A percentile compares a stretch with the other conserved stretches of the same genome.
phyloP scores from a whole-genome alignment of 2,113 vertebrate species.

The Siniperca knerii region DNA sequence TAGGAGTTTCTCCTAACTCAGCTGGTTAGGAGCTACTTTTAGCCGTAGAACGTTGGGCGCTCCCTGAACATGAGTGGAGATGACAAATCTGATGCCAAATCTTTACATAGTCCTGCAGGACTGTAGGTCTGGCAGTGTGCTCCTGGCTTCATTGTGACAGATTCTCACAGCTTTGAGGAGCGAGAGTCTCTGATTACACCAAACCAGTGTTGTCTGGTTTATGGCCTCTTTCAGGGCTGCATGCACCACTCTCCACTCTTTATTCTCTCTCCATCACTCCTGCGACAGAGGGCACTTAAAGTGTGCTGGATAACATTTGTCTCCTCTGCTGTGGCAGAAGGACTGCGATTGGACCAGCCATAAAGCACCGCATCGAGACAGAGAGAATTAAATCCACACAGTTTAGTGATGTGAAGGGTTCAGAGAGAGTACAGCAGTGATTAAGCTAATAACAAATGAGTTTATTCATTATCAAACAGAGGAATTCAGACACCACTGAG shows the following conservation, averaged over 20 bases:
- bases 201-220: not conserved
- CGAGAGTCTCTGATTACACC: not conserved
- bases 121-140: no score
- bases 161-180: not conserved
- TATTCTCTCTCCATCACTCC: not conserved
- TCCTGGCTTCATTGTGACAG: not conserved
- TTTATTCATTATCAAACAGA: no score
- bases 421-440: not conserved
- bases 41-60: no score
- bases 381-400: not conserved
- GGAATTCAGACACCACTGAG: not conserved
- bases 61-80: not conserved
- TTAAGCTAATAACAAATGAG: not conserved
- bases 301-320: not conserved
- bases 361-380: not conserved
- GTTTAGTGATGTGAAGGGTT: not conserved
- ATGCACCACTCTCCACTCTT: not conserved
- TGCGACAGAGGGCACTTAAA: constrained; percentile 1
- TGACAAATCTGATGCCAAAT: not conserved
- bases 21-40: no score
- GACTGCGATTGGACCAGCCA: not conserved
- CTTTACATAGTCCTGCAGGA: not conserved
- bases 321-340: not conserved
- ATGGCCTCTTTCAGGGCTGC: not conserved
- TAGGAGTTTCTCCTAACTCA: no score